Conservation (phyloP, 2,888 invertebrate genomes). For the Drosophila histrio region DNA sequence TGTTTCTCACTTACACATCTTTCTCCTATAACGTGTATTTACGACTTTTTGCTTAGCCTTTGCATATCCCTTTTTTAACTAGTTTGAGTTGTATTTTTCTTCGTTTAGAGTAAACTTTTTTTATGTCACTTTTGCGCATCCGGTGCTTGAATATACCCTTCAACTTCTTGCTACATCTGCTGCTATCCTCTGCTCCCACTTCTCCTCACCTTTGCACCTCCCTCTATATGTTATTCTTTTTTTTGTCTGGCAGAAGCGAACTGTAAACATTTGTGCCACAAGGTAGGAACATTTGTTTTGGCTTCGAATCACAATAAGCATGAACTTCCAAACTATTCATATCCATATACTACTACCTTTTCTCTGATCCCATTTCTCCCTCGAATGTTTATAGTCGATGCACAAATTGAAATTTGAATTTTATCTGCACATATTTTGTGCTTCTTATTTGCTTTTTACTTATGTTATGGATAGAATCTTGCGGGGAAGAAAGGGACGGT, state of each 20-base stretch:
- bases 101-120: conserved; percentile 28
- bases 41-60: background rate
- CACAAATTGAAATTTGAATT: conserved; percentile 75
- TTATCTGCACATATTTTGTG: conserved; percentile 66
- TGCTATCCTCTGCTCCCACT: background rate
- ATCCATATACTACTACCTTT: background rate
- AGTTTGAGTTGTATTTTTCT: conserved; percentile 16
- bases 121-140: conserved; percentile 13
- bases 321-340: conserved; percentile 30
- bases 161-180: background rate
- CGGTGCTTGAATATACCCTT: background rate
- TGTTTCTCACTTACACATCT: background rate
- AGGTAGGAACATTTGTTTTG: conserved; percentile 75
- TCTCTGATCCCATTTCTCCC: too few relatives aligned
- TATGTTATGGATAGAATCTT: conserved; percentile 9
- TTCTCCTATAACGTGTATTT: background rate
- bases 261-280: conserved; percentile 72
- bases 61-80: conserved; percentile 10
- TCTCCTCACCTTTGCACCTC: background rate
- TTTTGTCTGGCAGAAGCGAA: conserved; percentile 44
- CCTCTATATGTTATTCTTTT: background rate
- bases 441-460: conserved; percentile 62
- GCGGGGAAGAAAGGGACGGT: background rate
- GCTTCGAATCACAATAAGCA: conserved; percentile 63
- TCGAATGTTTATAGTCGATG: conserved; percentile 26